Evolutionary conservation across 1,140 invertebrate species (phyloP), one percentile per base, ranked within the genome.

Genomic region (Chlorops oryzae): DNA sequence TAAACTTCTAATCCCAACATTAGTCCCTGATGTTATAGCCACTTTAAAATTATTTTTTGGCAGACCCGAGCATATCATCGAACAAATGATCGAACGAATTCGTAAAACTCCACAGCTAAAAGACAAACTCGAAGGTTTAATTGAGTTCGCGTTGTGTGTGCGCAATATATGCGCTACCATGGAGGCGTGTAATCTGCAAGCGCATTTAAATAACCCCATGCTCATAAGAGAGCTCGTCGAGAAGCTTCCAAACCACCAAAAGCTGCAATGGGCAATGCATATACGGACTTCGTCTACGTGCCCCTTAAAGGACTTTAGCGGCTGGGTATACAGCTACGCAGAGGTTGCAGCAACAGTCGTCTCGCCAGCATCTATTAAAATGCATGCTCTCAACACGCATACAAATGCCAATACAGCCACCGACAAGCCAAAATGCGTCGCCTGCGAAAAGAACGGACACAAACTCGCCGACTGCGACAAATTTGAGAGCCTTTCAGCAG

Each of bases 121-220:
- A 27, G 47, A 49, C n/a, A 49, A 40, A 28, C 20, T 49, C 2
- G 47, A 49, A 2, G 3, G n/a, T 7, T 27, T 49, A 20, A 41
- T 49, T 25, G 37, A 49, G 23, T 49, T 28, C 28, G 23, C 47
- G 15, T 20, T 50, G 12, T 22, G 24, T n/a, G 22, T 50, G 6
- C 18, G 20, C 32, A 50, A 50, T 34, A 41, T 50, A n/a, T 50
- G 38, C 20, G 18, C 39, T 4, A 50, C 37, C 10, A 50, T 50
- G 47, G 47, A 50, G 23, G 39, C 38, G 7, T 50, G 24, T 15
- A 7, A 50, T 12, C 13, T 50, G 47, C 13, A 13, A 22, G 38
- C 47, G 10, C 39, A 50, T 21, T 41, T 49, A 13, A 39, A 32
- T n/a, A 49, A 49, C 12, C 47, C 37, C 4, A 5, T 49, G 15